These are phyloP conservation scores for Lindbergichthys nudifrons DNA, from an alignment of 2,797 vertebrate genomes.

Conservation along the genomic window DNA sequence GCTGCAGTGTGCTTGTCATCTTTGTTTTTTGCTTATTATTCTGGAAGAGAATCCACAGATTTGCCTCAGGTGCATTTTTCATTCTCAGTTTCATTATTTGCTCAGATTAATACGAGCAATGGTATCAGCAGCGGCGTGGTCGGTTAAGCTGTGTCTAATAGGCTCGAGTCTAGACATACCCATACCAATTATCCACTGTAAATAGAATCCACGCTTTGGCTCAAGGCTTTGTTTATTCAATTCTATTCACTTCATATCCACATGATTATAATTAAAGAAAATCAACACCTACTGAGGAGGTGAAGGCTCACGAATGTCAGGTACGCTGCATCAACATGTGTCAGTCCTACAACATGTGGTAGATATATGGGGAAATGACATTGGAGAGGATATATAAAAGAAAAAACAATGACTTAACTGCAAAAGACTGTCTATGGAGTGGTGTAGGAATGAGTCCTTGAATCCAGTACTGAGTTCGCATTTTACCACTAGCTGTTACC, in stretches of 20 bases:
- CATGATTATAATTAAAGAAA: conserved; percentile 80
- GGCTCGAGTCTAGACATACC: conserved; percentile 83
- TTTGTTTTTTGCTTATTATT: conserved; percentile 74
- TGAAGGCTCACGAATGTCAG: conserved; percentile 33
- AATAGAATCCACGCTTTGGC: conserved; percentile 83
- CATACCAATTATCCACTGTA: conserved; percentile 87
- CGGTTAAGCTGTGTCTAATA: conserved; percentile 86
- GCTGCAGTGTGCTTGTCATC: conserved; percentile 56
- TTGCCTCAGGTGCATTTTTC: conserved; percentile 81
- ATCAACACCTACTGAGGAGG: conserved; percentile 70
- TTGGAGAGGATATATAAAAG: not conserved
- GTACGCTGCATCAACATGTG: conserved; percentile 20
- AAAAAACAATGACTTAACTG: not conserved
- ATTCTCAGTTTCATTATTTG: conserved; percentile 82
- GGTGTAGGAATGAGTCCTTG: too few relatives aligned
- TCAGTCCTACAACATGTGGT: conserved; percentile 9
- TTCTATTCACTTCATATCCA: conserved; percentile 78
- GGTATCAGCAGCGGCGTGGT: conserved; percentile 73
- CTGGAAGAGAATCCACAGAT: conserved; percentile 72
- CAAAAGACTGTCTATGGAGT: not conserved
- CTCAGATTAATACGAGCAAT: conserved; percentile 81
- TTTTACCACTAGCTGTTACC: too few relatives aligned
- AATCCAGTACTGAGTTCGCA: too few relatives aligned
- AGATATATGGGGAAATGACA: not conserved
- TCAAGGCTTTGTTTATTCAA: conserved; percentile 84